These are phyloP conservation scores for Myotis vivesi DNA, from an alignment of 2,797 vertebrate genomes.

Conservation along the genomic window DNA sequence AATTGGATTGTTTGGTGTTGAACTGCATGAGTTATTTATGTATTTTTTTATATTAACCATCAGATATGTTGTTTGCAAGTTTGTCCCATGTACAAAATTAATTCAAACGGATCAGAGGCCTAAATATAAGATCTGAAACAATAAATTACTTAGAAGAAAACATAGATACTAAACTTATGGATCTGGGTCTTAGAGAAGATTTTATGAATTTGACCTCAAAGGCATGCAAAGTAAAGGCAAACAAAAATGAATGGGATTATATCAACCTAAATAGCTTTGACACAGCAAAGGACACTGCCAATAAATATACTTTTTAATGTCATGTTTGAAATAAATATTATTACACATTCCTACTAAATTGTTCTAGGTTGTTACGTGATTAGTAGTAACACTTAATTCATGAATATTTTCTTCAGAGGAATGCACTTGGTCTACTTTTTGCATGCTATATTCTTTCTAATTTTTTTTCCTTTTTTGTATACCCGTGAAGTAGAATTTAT, in stretches of 20 bases:
- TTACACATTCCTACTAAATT: neutral
- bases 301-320: neutral
- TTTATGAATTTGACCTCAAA: neutral
- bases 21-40: neutral
- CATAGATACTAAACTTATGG: neutral
- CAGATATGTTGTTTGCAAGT: neutral
- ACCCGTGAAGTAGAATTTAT: neutral
- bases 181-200: neutral
- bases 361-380: neutral
- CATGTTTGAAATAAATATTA: neutral
- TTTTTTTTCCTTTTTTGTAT: neutral
- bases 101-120: neutral
- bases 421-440: neutral
- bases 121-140: neutral
- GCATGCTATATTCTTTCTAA: neutral
- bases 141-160: neutral
- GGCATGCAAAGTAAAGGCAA: neutral
- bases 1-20: neutral
- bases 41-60: neutral
- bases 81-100: neutral
- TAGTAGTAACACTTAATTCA: neutral
- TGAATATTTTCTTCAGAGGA: neutral
- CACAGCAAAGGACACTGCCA: neutral
- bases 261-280: neutral
- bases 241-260: neutral